Evolutionary conservation across 1,140 invertebrate genomes (phyloP).

Genomic region (Rhyacophila brunnea): DNA sequence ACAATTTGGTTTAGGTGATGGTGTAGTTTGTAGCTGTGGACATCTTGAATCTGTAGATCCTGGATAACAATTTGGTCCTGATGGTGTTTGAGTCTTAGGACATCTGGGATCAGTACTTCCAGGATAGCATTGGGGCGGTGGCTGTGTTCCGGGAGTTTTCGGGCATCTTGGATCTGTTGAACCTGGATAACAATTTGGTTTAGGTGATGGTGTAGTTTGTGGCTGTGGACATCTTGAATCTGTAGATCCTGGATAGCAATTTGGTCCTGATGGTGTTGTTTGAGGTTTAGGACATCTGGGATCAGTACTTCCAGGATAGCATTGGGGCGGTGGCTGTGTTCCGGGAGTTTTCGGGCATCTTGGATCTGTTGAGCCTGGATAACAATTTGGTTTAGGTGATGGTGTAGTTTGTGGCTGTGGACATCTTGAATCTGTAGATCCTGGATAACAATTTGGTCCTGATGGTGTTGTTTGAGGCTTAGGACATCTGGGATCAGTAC

Average conservation of each 20-base stretch:
- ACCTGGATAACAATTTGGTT: constrained; percentile 30
- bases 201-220: constrained; percentile 21
- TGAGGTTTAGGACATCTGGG: constrained; percentile 42
- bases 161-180: constrained; percentile 42
- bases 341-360: constrained; percentile 26
- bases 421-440: constrained; percentile 38
- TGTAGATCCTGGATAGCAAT: constrained; percentile 41
- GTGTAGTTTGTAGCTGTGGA: constrained; percentile 35
- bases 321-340: constrained; percentile 31
- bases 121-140: constrained; percentile 38
- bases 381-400: constrained; percentile 36
- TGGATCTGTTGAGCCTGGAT: constrained; percentile 52
- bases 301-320: constrained; percentile 45
- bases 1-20: constrained; percentile 35
- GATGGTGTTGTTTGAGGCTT: constrained; percentile 22
- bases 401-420: constrained; percentile 21
- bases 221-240: constrained; percentile 42
- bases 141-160: constrained; percentile 4
- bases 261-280: constrained; percentile 28
- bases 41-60: constrained; percentile 42
- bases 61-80: constrained; percentile 37
- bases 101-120: constrained; percentile 43
- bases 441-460: constrained; percentile 36
- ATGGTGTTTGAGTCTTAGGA: constrained; percentile 34
- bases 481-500: constrained; percentile 37